These are phyloP conservation scores for Penelope pileata DNA, from an alignment of 2,113 vertebrate genomes.

Conservation along the genomic window DNA sequence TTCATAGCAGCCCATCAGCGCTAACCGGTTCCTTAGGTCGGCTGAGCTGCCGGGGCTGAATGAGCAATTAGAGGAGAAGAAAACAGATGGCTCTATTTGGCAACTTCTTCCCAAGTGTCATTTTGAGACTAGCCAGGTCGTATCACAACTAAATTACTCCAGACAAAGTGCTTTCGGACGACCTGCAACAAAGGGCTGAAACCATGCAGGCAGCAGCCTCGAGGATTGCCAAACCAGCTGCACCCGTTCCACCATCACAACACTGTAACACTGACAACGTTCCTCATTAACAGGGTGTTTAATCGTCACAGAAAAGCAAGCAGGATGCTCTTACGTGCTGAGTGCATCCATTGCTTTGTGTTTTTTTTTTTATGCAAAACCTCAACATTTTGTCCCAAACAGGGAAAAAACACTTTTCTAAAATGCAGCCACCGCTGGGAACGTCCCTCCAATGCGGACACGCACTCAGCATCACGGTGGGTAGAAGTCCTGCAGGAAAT, in stretches of 20 bases:
- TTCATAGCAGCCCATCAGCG: not conserved
- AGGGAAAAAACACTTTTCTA: not conserved
- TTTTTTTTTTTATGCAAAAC: not conserved
- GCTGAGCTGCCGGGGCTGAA: not conserved
- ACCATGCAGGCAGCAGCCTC: not conserved
- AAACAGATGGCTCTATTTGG: slow-evolving; percentile 38
- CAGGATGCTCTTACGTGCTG: not conserved
- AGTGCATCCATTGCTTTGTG: not conserved
- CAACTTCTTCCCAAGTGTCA: not conserved
- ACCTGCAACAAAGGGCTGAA: not conserved
- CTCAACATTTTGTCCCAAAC: not conserved
- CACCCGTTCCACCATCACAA: accelerated
- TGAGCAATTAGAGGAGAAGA: not conserved
- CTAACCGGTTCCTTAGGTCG: not conserved
- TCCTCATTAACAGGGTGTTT: not conserved
- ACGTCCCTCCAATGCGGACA: too few species aligned
- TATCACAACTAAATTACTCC: not conserved
- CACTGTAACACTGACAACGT: not conserved
- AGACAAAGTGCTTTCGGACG: not conserved
- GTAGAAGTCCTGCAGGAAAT: not conserved
- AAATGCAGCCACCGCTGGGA: not conserved
- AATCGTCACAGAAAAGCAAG: not conserved
- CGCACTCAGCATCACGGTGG: accelerated
- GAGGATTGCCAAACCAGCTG: not conserved
- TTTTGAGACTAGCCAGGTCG: slow-evolving; percentile 23